A percentile compares a stretch with the other conserved stretches of the same genome.
phyloP scores from a whole-genome alignment of 2,113 vertebrate species.

The Tonatia bakeri region DNA sequence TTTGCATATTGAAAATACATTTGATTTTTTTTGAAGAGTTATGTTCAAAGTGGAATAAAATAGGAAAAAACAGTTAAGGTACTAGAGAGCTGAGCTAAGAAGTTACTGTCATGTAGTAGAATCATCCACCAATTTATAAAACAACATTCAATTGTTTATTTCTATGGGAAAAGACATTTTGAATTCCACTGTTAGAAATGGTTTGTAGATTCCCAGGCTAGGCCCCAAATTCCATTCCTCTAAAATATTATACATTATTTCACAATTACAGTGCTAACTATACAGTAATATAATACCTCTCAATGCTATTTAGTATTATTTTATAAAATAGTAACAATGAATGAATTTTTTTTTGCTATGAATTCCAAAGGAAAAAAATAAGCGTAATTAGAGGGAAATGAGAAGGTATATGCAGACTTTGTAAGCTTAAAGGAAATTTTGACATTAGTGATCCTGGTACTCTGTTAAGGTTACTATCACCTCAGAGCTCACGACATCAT shows the following conservation, averaged over 20 bases:
- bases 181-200: conserved; percentile 19
- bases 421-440: background rate
- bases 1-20: background rate
- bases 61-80: background rate
- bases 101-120: background rate
- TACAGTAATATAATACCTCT: background rate
- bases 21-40: background rate
- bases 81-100: background rate
- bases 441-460: background rate
- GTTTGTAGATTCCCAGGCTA: background rate
- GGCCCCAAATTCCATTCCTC: background rate
- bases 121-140: background rate
- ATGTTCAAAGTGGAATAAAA: conserved; percentile 10
- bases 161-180: background rate
- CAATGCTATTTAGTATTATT: background rate
- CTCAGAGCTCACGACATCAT: background rate
- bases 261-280: background rate
- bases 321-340: background rate
- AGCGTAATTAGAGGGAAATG: background rate
- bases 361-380: background rate
- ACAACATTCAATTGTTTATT: background rate
- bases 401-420: background rate
- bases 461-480: background rate
- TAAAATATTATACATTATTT: background rate
- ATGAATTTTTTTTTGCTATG: background rate